Percentiles rank a stretch among this genome's conserved stretches.
phyloP scores from a whole-genome alignment of 2,888 invertebrate species.

The Eubasilissa splendida region DNA sequence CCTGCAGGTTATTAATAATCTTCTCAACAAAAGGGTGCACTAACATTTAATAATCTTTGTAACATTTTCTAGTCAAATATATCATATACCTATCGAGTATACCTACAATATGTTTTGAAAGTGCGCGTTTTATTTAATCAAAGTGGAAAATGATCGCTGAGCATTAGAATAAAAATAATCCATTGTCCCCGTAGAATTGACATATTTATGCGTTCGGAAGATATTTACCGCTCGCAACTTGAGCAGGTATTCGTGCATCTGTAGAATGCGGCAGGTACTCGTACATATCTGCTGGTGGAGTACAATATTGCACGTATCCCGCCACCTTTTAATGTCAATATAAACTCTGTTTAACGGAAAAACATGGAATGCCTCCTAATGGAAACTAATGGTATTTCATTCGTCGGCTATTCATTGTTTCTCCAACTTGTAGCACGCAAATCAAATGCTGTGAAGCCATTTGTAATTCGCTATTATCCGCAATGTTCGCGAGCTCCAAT shows the following conservation, averaged over 20 bases:
- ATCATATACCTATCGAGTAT: not conserved
- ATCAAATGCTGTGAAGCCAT: not conserved
- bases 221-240: too few species aligned
- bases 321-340: not conserved
- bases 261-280: too few species aligned
- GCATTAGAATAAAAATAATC: not conserved
- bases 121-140: not conserved
- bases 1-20: slow-evolving; percentile 53
- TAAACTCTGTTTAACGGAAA: not conserved
- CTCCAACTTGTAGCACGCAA: not conserved
- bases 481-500: not conserved
- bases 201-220: not conserved
- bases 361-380: slow-evolving; percentile 8
- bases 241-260: too few species aligned
- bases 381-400: slow-evolving; percentile 8
- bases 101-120: not conserved
- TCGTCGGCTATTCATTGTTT: slow-evolving; percentile 12
- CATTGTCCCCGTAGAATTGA: not conserved
- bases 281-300: too few species aligned
- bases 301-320: not conserved
- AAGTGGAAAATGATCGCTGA: not conserved
- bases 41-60: not conserved
- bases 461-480: slow-evolving; percentile 9
- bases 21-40: not conserved
- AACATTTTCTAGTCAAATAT: not conserved